Conservation (phyloP, 2,797 vertebrate species). For the Pangasius sanitwongsei region DNA sequence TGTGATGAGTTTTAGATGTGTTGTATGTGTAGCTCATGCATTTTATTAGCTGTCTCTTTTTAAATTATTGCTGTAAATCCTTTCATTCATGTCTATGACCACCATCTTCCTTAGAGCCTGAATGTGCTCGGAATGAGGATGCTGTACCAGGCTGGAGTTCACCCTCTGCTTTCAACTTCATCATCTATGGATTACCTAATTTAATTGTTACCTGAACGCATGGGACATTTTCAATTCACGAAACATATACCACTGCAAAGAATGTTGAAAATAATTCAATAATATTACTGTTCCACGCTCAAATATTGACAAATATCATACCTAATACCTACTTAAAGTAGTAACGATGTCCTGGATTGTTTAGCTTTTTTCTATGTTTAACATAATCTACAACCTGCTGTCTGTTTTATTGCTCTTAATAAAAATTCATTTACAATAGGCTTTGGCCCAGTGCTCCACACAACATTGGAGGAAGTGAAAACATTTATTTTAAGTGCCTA, state of each 20-base stretch:
- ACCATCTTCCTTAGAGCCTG: conserved; percentile 11
- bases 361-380: conserved; percentile 1
- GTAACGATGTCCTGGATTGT: neutral
- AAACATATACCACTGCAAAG: conserved; percentile 10
- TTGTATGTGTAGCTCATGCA: neutral
- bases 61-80: neutral
- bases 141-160: conserved; percentile 31
- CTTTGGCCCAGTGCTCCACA: neutral
- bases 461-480: neutral
- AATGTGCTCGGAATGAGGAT: neutral
- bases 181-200: conserved; percentile 85
- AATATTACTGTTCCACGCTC: neutral
- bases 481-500: neutral
- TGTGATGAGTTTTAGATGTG: neutral
- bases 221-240: neutral
- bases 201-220: conserved; percentile 67
- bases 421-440: neutral
- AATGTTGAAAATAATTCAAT: conserved; percentile 20
- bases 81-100: conserved; percentile 17
- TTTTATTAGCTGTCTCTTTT: neutral
- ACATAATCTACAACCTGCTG: neutral
- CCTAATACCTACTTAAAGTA: neutral
- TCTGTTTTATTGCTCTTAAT: conserved; percentile 4
- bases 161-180: conserved; percentile 71
- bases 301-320: neutral